These are phyloP conservation scores for Platerodrilus igneus DNA, from an alignment of 2,888 invertebrate species.

Conservation along the genomic window DNA sequence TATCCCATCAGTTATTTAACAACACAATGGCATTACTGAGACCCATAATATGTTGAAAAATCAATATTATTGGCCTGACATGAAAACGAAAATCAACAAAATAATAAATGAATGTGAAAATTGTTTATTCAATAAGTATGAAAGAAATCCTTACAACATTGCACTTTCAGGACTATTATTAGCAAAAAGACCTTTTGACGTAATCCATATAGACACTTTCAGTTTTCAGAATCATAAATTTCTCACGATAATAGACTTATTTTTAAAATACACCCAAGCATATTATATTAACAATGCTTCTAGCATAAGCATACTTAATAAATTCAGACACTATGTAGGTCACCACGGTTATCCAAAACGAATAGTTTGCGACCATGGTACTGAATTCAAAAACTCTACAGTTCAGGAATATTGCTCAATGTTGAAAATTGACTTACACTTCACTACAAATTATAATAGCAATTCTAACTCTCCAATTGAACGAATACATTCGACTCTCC, in stretches of 20 bases:
- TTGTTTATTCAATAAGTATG: neutral
- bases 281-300: neutral
- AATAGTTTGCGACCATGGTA: constrained; percentile 6
- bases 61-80: constrained; percentile 4
- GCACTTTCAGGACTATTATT: constrained; percentile 1
- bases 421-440: neutral
- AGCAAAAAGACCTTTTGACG: constrained; percentile 2
- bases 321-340: constrained; percentile 5
- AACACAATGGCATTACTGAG: constrained; percentile 6
- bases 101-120: neutral
- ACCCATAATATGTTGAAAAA: neutral
- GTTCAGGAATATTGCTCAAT: neutral
- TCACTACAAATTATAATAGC: neutral
- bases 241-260: constrained; percentile 1
- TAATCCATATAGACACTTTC: constrained; percentile 7
- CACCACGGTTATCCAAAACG: constrained; percentile 2
- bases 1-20: constrained; percentile 7
- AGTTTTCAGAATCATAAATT: constrained; percentile 1
- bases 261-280: constrained; percentile 2
- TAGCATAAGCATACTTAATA: constrained; percentile 1
- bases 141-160: constrained; percentile 4
- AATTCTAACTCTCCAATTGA: constrained; percentile 7
- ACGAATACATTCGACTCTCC: constrained; percentile 5
- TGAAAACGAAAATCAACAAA: constrained; percentile 3
- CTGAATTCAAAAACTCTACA: constrained; percentile 5